Base-by-base conservation (phyloP, 2,888 invertebrate species). In the Chloromyia formosa region DNA sequence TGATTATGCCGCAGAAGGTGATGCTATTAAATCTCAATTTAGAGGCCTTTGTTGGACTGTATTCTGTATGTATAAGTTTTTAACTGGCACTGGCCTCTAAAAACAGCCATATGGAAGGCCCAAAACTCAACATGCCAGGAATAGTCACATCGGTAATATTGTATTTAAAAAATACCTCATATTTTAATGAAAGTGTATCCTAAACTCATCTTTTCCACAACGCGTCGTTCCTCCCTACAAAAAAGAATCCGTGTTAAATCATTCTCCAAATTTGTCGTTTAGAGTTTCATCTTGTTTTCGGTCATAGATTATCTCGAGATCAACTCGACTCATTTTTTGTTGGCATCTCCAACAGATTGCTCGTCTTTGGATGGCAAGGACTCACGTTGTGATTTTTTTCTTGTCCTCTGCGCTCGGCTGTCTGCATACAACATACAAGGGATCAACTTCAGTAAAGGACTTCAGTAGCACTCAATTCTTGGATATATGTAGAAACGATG, bases 191-290 rank as follows among this genome's bases (percentile, higher is more conserved):
- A n/a, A n/a, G n/a, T n/a, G n/a, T n/a, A n/a, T 49, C 49, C 12
- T 49, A 3, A 2, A 7, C 16, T 49, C 40, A 35, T 10, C 18
- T 42, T 14, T 62, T n/a, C 62, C 16, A 20, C 12, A 62, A n/a
- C 5, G 2, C n/a, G n/a, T 22, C 60, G 5, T 22, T 1, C 23
- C 3, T 62, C 18, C 62, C 9, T 9, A 3, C 12, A 56, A 62
- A 14, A 64, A 20, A 54, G n/a, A 72, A 58, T 23, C 73, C 73
- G 49, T 73, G 73, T 60, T 61, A 73, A 73, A 73, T 73, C 61
- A 49, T 20, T 66, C 66, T 42, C 68, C 54, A 74, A 64, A 74
- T 66, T 74, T 74, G 74, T 66, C 66, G 74, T 64, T 74, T 74
- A 61, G 23, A 45, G 69, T 74, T 69, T 74, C 69, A 40, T 53